Percentiles rank a stretch among this genome's conserved stretches.
These are phyloP conservation scores for Amniataba percoides DNA, from an alignment of 2,797 vertebrate species.

Conservation along the genomic window DNA sequence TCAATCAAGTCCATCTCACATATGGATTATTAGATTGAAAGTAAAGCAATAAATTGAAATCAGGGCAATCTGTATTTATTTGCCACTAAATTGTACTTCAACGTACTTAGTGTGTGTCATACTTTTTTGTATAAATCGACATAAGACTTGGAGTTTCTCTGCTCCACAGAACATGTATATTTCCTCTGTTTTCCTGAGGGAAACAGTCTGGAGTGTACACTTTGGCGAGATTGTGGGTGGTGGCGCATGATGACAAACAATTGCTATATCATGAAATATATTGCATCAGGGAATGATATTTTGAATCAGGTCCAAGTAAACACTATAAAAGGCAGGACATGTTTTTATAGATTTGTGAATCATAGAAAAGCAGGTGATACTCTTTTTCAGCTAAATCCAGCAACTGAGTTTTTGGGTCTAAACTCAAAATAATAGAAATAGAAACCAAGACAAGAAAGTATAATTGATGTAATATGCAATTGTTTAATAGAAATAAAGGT, in stretches of 20 bases:
- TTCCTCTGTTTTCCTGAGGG: constrained; percentile 8
- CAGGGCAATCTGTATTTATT: background rate
- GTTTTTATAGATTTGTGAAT: background rate
- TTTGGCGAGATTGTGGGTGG: background rate
- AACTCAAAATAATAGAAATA: background rate
- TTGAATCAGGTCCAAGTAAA: background rate
- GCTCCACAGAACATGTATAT: background rate
- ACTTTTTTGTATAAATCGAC: constrained; percentile 13
- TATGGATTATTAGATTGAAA: background rate
- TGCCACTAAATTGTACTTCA: background rate
- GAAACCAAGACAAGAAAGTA: background rate
- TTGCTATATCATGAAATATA: constrained; percentile 7
- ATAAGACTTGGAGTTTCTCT: background rate
- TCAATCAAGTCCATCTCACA: background rate
- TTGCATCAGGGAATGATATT: background rate
- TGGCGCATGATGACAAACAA: background rate
- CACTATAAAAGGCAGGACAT: background rate
- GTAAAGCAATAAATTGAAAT: background rate
- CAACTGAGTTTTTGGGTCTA: too few relatives aligned
- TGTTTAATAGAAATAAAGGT: background rate
- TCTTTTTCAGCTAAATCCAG: background rate
- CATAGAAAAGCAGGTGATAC: background rate
- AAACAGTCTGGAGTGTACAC: background rate
- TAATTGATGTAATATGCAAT: too few relatives aligned
- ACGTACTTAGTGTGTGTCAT: background rate